Evolutionary conservation across 2,113 vertebrate genomes (phyloP).

Genomic region (Rhea pennata): DNA sequence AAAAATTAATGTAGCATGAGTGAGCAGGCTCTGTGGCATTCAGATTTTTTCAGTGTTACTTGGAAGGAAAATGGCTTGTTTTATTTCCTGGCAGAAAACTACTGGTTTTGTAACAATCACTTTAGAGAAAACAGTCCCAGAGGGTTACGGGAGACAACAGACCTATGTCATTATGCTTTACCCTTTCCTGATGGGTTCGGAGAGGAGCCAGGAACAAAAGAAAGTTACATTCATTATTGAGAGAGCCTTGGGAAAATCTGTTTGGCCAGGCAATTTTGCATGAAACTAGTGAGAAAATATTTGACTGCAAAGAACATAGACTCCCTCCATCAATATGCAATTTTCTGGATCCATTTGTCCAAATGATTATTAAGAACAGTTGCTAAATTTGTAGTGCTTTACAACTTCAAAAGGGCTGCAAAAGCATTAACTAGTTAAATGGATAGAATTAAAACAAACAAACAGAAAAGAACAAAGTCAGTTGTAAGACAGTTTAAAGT

Average conservation of each 20-base stretch:
- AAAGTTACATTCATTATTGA: conserved; percentile 61
- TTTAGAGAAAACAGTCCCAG: conserved; percentile 54
- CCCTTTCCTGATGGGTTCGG: conserved; percentile 57
- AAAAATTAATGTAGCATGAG: conserved; percentile 68
- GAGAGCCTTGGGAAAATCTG: conserved; percentile 51
- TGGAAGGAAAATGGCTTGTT: conserved; percentile 39
- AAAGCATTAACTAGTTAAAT: conserved; percentile 55
- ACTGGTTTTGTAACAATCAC: conserved; percentile 55
- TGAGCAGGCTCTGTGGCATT: conserved; percentile 27
- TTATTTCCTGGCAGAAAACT: conserved; percentile 57
- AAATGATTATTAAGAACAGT: conserved; percentile 60
- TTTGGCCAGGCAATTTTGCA: conserved; percentile 62
- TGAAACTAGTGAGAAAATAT: conserved; percentile 52
- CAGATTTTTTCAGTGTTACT: conserved; percentile 33
- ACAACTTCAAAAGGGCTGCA: conserved; percentile 8
- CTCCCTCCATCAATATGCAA: conserved; percentile 60
- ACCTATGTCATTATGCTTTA: conserved; percentile 53
- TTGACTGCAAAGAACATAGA: conserved; percentile 66
- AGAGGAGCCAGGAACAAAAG: conserved; percentile 58
- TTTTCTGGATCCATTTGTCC: conserved; percentile 65
- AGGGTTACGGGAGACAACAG: conserved; percentile 51
- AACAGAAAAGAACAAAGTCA: not conserved
- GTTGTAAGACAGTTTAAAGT: conserved; percentile 50
- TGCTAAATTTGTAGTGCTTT: conserved; percentile 41
- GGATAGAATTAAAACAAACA: conserved; percentile 26